Evolutionary conservation across 2,797 vertebrate genomes (phyloP), one percentile per base, ranked within the genome.

Genomic region (Silurus lanzhouensis): DNA sequence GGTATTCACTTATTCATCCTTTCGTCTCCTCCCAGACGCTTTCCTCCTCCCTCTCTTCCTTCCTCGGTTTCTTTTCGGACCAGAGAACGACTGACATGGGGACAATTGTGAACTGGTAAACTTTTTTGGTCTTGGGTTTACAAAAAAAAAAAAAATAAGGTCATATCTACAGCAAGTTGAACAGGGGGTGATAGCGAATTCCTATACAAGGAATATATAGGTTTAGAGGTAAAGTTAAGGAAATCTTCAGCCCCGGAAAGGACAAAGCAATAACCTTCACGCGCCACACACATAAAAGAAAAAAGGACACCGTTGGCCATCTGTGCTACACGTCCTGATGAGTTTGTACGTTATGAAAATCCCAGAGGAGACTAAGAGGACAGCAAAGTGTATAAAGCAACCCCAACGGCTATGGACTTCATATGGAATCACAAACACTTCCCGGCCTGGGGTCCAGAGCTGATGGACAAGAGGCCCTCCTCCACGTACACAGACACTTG

Each of bases 401-500:
- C 79, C 83, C 86, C 63, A 83, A 70, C 5, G 31, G 84, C 81
- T 86, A 71, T 63, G 75, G 63, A 81, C 80, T 82, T 84, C 82
- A 20, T 67, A 67, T 67, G 87, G 82, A 86, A 90, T 86, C 84
- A 84, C 84, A 87, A 85, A 85, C 82, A 76, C 85, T 84, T 86
- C 85, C 68, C 81, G 82, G 87, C 83, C 82, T 84, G 85, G 60
- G 85, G 85, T 80, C 83, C 6, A 13, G 14, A 83, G 72, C 79
- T 89, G 85, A 90, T 44, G 83, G 88, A 89, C 88, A 87, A 81
- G 71, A 83, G 79, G 86, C 86, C 89, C 85, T 84, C 86, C 89
- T 82, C 81, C 83, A 86, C 75, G 81, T 81, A 85, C 38, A 75
- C 81, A 68, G 67, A 46, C 52, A 60, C 46, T 7, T 66, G 17